Base-by-base conservation (phyloP, 2,113 vertebrate genomes). In the Ptyas mucosa region DNA sequence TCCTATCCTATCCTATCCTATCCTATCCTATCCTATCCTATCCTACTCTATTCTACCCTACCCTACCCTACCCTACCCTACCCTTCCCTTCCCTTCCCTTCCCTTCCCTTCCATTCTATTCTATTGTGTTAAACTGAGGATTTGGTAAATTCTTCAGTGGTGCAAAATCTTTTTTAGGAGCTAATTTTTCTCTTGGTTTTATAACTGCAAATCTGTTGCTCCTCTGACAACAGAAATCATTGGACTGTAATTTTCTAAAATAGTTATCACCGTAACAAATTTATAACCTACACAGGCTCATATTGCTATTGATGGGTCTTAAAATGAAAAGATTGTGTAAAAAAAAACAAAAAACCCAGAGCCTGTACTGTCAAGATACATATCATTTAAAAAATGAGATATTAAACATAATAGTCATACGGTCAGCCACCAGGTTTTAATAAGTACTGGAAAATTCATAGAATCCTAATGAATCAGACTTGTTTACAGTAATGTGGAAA, bases 291-390 rank as follows among this genome's bases (percentile, higher is more conserved):
- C 85, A 89, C 43, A 85, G 29, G 34, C 90, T 55, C 23, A 89
- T 58, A 91, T 92, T 18, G 52, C 23, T 26, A 87, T 1, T 53
- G 52, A 91, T 3, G 24, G 0, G 0, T 1, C 10, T 94, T 75
- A 93, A 93, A 94, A 53, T 29, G 88, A 43, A 93, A 94, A 94
- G 12, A 14, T 23, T 94, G 26, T 86, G 0, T 24, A 88, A 54
- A n/a, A 26, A 15, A n/a, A 12, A 55, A 55, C 54, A 15, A 18
- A 15, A 23, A 26, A 8, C 55, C 24, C 7, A 93, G 26, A 26
- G 4, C n/a, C 21, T 90, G 93, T 91, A 90, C 89, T 91, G 86
- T 0, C 0, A 51, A 43, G 46, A 11, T 64, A 89, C 55, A 85
- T 81, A 29, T 21, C 85, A 64, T 46, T 81, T 57, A 85, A 55